Evolutionary conservation across 2,888 invertebrate genomes (phyloP), one percentile per base, ranked within the genome.

Genomic region (Cephonodes hylas): DNA sequence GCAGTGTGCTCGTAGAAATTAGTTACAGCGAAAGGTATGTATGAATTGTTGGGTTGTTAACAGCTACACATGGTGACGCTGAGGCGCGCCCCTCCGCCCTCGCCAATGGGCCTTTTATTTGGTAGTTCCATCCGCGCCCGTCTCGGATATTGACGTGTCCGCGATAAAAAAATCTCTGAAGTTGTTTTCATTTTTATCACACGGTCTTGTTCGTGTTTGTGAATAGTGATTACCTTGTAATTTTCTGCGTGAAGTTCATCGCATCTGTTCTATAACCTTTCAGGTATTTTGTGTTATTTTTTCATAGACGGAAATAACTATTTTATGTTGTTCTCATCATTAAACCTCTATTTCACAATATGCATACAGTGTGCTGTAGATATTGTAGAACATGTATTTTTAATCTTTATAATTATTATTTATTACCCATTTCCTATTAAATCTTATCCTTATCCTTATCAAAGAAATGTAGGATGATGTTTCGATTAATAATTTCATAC

Each of bases 101-200:
- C 80, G 80, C 75, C 77, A 73, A 67, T 70, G 70, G 69, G 70
- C 75, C 74, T 83, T 81, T 81, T 80, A 78, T 84, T 84, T 73
- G 76, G 69, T 82, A 88, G 91, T 90, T 73, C 71, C 84, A 82
- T 81, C 79, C 85, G 86, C 77, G 84, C 78, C 77, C 72, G 81
- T 77, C 76, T 74, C 74, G 77, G 70, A 74, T 76, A 74, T 76
- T 74, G 85, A 86, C 89, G 89, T 80, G 81, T 80, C 68, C 70
- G 70, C 71, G 66, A 68, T 70, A 60, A 67, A 63, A 69, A 59
- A 66, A 42, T 63, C 61, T 66, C 64, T 57, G 8, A 64, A 68
- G 63, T 72, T 70, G 59, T 62, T 65, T 63, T 69, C 65, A 67
- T 68, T 61, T 68, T 66, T 62, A 62, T 70, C 25, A 27, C 3